phyloP scores from a whole-genome alignment of 2,888 invertebrate genomes.

The Caenorhabditis sp. region DNA sequence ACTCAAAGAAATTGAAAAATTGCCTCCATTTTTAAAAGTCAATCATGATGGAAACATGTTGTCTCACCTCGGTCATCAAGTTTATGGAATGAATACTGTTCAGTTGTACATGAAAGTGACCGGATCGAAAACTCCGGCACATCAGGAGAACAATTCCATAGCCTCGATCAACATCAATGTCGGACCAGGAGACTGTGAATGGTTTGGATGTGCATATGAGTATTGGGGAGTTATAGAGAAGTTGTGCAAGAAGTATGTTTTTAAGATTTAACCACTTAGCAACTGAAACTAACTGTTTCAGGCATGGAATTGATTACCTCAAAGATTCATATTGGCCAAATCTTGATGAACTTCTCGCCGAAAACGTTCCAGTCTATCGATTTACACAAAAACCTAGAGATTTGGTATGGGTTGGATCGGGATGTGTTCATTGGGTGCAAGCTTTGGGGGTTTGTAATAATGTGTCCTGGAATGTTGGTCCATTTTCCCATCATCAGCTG shows the following conservation, averaged over 20 bases:
- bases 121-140: slow-evolving; percentile 79
- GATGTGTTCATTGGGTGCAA: slow-evolving; percentile 76
- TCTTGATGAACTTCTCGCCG: slow-evolving; percentile 89
- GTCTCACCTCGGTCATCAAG: slow-evolving; percentile 96
- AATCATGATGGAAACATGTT: slow-evolving; percentile 98
- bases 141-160: slow-evolving; percentile 97
- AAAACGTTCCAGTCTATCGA: slow-evolving; percentile 93
- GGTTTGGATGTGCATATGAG: slow-evolving; percentile 97
- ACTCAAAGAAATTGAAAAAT: slow-evolving; percentile 88
- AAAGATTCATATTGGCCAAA: slow-evolving; percentile 99
- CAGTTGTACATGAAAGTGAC: slow-evolving; percentile 93
- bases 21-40: slow-evolving; percentile 95
- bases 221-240: slow-evolving; percentile 95
- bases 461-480: slow-evolving; percentile 99
- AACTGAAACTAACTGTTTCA: slow-evolving; percentile 63
- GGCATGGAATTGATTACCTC: slow-evolving; percentile 91
- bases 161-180: slow-evolving; percentile 95
- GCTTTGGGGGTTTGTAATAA: slow-evolving; percentile 83
- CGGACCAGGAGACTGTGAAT: slow-evolving; percentile 99
- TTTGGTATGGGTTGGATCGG: slow-evolving; percentile 97
- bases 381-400: slow-evolving; percentile 97
- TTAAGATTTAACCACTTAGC: slow-evolving; percentile 1
- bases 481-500: slow-evolving; percentile 90
- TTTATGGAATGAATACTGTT: slow-evolving; percentile 98
- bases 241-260: slow-evolving; percentile 82